phyloP scores from a whole-genome alignment of 2,888 invertebrate genomes.

The Synanthedon tipuliformis region DNA sequence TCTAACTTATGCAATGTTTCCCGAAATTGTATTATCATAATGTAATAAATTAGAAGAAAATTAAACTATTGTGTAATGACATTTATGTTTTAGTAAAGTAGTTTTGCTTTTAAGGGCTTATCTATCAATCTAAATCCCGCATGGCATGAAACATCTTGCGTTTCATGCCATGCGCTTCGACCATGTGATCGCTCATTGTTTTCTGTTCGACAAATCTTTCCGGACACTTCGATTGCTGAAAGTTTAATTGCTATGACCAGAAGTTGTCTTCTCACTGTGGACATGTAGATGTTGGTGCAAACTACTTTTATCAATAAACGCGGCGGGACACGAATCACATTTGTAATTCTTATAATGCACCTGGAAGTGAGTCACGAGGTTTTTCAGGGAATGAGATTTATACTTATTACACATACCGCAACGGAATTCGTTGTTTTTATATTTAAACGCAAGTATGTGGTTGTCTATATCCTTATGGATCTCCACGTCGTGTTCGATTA shows the following conservation, averaged over 20 bases:
- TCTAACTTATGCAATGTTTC: too few species aligned
- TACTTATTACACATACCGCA: background rate
- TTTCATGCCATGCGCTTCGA: background rate
- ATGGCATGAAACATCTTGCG: too few species aligned
- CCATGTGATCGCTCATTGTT: too few species aligned
- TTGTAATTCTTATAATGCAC: background rate
- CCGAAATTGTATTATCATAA: too few species aligned
- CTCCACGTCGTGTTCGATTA: conserved; percentile 12
- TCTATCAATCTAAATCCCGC: too few species aligned
- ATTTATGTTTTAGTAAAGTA: too few species aligned
- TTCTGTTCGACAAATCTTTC: background rate
- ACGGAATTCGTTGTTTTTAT: conserved; percentile 15
- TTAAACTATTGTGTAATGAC: too few species aligned
- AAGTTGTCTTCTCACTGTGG: background rate
- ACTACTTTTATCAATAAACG: background rate
- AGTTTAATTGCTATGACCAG: too few species aligned
- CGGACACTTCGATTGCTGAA: too few species aligned
- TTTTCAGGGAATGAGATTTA: background rate
- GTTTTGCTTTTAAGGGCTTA: too few species aligned
- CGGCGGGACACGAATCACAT: background rate
- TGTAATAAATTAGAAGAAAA: too few species aligned
- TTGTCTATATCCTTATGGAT: conserved; percentile 3
- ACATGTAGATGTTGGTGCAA: background rate
- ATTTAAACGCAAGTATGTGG: conserved; percentile 19
- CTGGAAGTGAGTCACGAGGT: background rate